Base-by-base conservation (phyloP, 2,888 invertebrate species). In the Ectemnius lituratus region DNA sequence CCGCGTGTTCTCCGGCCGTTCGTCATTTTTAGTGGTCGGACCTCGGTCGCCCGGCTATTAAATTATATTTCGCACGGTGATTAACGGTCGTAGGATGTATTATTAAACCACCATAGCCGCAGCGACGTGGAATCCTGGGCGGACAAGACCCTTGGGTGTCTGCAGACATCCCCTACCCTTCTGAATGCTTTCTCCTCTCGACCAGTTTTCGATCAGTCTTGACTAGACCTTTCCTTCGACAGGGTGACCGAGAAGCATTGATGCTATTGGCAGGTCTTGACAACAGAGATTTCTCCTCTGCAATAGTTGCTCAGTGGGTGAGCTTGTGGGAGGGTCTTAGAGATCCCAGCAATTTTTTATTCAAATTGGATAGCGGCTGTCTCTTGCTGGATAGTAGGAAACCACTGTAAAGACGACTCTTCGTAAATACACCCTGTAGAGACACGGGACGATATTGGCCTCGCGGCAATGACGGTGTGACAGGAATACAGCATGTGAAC, bases 1-100 rank as follows among this genome's bases (percentile, higher is more conserved):
- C 77, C 78, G 71, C 79, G 65, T 83, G 79, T 83, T 86, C 83
- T 79, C 80, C 60, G 77, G 74, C 66, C 80, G 79, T 86, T 80
- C 79, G 81, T 85, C 84, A 86, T 84, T 83, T 85, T 82, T 82
- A 84, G 83, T 79, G 82, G 79, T 78, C 65, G 78, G 65, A 60
- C 73, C 75, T 80, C 72, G 83, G 68, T 81, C 76, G 75, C 59
- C 67, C 76, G 79, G 76, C 78, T 85, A 86, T 87, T 85, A 84
- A 86, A 86, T 86, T 85, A 85, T 86, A 85, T 84, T 82, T 84
- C 84, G 82, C 79, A 61, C 45, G 65, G 79, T 87, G 87, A 87
- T 87, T 86, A 87, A 87, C 85, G 83, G 77, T 68, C 70, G 61
- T 47, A 66, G 74, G 76, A 82, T 84, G 77, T 87, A 84, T 86